A percentile compares a stretch with the other conserved stretches of the same genome.
Evolutionary conservation across 2,888 invertebrate species (phyloP).

Genomic region (Polyploca ridens): DNA sequence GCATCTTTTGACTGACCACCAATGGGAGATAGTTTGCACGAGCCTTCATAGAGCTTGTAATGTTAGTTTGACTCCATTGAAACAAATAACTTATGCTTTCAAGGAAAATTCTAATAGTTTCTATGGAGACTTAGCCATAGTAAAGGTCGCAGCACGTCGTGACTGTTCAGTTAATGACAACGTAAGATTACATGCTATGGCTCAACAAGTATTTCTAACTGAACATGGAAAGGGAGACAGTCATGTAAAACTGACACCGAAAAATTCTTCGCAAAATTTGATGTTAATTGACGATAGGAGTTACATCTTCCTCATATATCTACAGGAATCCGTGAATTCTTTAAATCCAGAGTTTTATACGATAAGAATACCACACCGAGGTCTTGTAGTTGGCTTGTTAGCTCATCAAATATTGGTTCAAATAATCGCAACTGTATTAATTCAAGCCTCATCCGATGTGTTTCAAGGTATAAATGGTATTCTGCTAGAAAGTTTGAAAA

Average conservation of each 20-base stretch:
- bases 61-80: constrained; percentile 93
- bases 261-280: constrained; percentile 72
- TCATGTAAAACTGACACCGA: constrained; percentile 62
- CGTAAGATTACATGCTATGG: constrained; percentile 93
- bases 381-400: constrained; percentile 93
- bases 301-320: constrained; percentile 94
- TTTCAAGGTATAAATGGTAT: constrained; percentile 87
- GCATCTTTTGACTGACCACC: constrained; percentile 90
- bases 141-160: constrained; percentile 96
- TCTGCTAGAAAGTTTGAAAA: constrained; percentile 80
- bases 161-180: constrained; percentile 94
- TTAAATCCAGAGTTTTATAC: constrained; percentile 91
- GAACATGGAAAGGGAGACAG: constrained; percentile 74
- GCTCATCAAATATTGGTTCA: constrained; percentile 97
- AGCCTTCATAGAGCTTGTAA: constrained; percentile 93
- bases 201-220: constrained; percentile 93
- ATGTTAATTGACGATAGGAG: constrained; percentile 92
- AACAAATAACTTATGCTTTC: constrained; percentile 95
- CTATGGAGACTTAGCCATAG: constrained; percentile 95
- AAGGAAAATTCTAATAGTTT: constrained; percentile 96
- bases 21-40: constrained; percentile 94
- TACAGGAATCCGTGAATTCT: constrained; percentile 88
- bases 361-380: constrained; percentile 93
- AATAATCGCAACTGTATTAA: constrained; percentile 93
- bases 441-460: constrained; percentile 88